Percentiles rank a stretch among this genome's conserved stretches.
phyloP scores from a whole-genome alignment of 2,797 vertebrate species.

The Pantherophis alleghaniensis region DNA sequence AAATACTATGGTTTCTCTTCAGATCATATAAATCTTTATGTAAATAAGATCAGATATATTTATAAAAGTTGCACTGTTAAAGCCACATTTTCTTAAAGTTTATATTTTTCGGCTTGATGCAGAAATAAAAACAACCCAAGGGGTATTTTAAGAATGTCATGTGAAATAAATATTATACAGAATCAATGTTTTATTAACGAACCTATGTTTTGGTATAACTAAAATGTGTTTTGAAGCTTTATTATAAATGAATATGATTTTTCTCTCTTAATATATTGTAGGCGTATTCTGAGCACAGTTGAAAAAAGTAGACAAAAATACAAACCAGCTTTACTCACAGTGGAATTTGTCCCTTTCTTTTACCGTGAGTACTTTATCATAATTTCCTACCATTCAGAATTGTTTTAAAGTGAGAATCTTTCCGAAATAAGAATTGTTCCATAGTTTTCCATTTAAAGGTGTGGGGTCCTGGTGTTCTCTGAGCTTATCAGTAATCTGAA shows the following conservation, averaged over 20 bases:
- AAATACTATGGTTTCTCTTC: background rate
- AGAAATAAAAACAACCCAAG: background rate
- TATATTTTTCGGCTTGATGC: background rate
- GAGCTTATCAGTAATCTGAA: background rate
- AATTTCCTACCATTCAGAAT: background rate
- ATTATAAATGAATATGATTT: constrained; percentile 23
- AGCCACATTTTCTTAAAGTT: constrained; percentile 16
- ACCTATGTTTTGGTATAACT: background rate
- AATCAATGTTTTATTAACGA: background rate
- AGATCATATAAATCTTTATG: background rate
- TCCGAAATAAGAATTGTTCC: background rate
- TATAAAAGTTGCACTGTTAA: background rate
- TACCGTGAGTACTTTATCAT: constrained; percentile 86
- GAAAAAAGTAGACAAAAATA: constrained; percentile 96
- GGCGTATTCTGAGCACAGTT: constrained; percentile 82
- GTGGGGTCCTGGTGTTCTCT: background rate
- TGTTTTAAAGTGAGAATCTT: background rate
- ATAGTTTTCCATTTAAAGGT: constrained; percentile 7
- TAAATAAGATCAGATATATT: background rate
- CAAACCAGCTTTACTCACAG: constrained; percentile 92
- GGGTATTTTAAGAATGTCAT: background rate
- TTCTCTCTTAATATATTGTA: constrained; percentile 60
- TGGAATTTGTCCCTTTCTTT: constrained; percentile 97
- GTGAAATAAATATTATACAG: background rate
- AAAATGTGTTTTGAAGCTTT: constrained; percentile 28